Percentiles rank a stretch among this genome's conserved stretches.
Conservation (phyloP, 1,140 invertebrate genomes). For the Drosophila ogumai region DNA sequence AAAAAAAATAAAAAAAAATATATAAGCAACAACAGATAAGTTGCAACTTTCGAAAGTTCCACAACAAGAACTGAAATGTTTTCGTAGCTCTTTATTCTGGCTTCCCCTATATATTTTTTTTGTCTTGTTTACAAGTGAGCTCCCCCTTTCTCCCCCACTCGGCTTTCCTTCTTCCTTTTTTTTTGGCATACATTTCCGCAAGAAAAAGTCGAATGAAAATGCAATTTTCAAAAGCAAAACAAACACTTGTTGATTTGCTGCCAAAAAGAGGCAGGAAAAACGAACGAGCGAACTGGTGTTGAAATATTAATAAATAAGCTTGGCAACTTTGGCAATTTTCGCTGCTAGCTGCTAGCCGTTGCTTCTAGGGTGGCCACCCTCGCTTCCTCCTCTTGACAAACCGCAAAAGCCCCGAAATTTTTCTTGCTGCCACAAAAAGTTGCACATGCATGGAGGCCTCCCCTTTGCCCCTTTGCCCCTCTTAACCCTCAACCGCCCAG, state of each 20-base stretch:
- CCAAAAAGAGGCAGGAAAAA: constrained; percentile 8
- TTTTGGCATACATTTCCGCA: constrained; percentile 35
- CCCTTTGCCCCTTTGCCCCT: neutral
- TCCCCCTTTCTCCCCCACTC: neutral
- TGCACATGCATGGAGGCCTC: constrained; percentile 40
- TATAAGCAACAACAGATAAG: constrained; percentile 73
- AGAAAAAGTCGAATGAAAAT: constrained; percentile 52
- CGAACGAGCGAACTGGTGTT: constrained; percentile 29
- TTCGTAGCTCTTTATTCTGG: constrained; percentile 59
- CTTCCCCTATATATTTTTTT: constrained; percentile 35
- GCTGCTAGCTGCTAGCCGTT: constrained; percentile 22
- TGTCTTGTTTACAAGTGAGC: constrained; percentile 61
- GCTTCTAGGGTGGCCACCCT: constrained; percentile 17
- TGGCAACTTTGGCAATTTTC: constrained; percentile 36
- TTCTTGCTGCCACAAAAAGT: constrained; percentile 51
- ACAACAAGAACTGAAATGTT: constrained; percentile 55
- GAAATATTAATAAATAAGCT: constrained; percentile 60
- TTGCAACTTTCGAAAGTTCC: constrained; percentile 81
- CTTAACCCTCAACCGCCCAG: constrained; percentile 1
- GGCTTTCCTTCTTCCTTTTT: neutral
- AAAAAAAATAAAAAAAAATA: constrained; percentile 19
- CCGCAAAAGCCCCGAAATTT: constrained; percentile 45
- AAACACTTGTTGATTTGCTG: constrained; percentile 70
- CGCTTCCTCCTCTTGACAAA: constrained; percentile 28
- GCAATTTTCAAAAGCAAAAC: constrained; percentile 61